A percentile compares a stretch with the other conserved stretches of the same genome.
phyloP scores from a whole-genome alignment of 2,797 vertebrate species.

The Lycodopsis pacificus region DNA sequence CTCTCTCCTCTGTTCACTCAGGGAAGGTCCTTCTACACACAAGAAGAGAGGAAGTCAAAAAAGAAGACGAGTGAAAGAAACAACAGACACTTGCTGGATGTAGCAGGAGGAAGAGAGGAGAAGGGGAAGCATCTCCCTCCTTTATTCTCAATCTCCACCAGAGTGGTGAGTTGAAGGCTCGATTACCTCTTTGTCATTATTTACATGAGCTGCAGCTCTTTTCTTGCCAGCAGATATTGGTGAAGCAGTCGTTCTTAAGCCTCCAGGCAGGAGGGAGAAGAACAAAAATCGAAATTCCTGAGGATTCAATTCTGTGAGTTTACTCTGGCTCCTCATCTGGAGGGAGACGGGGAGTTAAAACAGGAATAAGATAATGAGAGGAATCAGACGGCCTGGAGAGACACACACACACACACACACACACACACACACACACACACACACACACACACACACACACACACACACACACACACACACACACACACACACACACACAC shows the following conservation, averaged over 20 bases:
- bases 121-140: slow-evolving; percentile 1
- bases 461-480: slow-evolving; percentile 24
- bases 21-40: slow-evolving; percentile 45
- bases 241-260: slow-evolving; percentile 36
- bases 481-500: slow-evolving; percentile 21
- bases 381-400: slow-evolving; percentile 25
- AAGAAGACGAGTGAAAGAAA: background rate
- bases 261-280: slow-evolving; percentile 11
- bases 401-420: slow-evolving; percentile 29
- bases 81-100: slow-evolving; percentile 28
- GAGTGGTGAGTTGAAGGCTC: slow-evolving; percentile 47
- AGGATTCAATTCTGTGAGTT: slow-evolving; percentile 56
- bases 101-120: background rate
- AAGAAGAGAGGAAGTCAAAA: background rate
- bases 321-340: slow-evolving; percentile 44
- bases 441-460: slow-evolving; percentile 17
- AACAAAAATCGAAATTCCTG: slow-evolving; percentile 33
- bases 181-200: slow-evolving; percentile 62
- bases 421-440: slow-evolving; percentile 24
- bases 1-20: slow-evolving; percentile 4
- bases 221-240: slow-evolving; percentile 53
- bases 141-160: slow-evolving; percentile 42
- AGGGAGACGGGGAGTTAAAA: slow-evolving; percentile 43
- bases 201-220: slow-evolving; percentile 54
- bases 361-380: slow-evolving; percentile 54